Evolutionary conservation across 2,888 invertebrate genomes (phyloP), one percentile per base, ranked within the genome.

Genomic region (Leptinotarsa juncta): DNA sequence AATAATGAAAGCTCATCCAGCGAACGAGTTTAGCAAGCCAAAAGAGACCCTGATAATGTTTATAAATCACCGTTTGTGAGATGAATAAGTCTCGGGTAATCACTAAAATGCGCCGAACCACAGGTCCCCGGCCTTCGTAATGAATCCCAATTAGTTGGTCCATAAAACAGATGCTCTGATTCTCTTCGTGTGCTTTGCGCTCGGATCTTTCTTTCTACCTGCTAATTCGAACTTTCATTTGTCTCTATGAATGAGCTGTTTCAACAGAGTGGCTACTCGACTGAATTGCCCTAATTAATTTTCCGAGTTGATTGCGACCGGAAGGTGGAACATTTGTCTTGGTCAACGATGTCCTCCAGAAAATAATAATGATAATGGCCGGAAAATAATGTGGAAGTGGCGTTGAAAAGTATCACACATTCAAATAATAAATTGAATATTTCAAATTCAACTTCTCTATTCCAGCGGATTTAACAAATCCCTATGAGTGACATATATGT

Each of bases 61-160:
- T 82, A 85, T 85, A 85, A 85, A 85, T 85, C 84, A 85, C 81
- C 80, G 84, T 85, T 84, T 84, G 83, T 82, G 83, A 84, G 84
- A 85, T 84, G 84, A 84, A 85, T 84, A 85, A 85, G 84, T 83
- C 84, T 80, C 78, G 79, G 77, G 83, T 84, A 84, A 85, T 85
- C 84, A 83, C 83, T 80, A 82, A 74, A 82, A 83, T 83, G 84
- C 83, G 83, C 82, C 83, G 78, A 83, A 82, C 82, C 83, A 77
- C 84, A 84, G 84, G 83, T 84, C 83, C 82, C 83, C 81, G 84
- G 82, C 81, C 82, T 79, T 72, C 81, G 81, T 84, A 85, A 85
- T 85, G 85, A 85, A 85, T 85, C 84, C 85, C 85, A 85, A 85
- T 85, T 85, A 85, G 85, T 80, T 83, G 84, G 81, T 82, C 82